These are phyloP conservation scores for Blennius ocellaris DNA, from an alignment of 2,113 vertebrate species.

Conservation along the genomic window DNA sequence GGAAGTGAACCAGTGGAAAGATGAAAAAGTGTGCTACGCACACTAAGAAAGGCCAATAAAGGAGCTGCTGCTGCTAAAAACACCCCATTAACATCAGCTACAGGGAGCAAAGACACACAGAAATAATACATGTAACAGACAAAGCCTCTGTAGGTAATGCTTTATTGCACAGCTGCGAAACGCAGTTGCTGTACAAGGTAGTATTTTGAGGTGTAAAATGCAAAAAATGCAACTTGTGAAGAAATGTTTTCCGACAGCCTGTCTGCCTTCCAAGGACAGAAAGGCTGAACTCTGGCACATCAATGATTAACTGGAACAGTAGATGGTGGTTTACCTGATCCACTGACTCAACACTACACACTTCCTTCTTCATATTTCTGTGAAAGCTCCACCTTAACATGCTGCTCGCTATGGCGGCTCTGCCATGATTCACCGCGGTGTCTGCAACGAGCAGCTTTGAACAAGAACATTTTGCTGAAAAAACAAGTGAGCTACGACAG, in stretches of 20 bases:
- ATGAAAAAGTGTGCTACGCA: conserved; percentile 27
- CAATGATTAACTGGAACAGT: conserved; percentile 72
- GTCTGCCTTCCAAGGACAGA: conserved; percentile 25
- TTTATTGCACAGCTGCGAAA: conserved; percentile 51
- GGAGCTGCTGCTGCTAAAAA: conserved; percentile 60
- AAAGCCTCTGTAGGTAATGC: conserved; percentile 20
- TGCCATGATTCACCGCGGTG: conserved; percentile 35
- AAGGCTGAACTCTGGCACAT: conserved; percentile 24
- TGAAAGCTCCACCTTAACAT: conserved; percentile 44
- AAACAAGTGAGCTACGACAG: conserved; percentile 40
- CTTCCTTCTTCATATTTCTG: conserved; percentile 63
- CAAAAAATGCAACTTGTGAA: conserved; percentile 16
- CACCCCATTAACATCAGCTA: conserved; percentile 53
- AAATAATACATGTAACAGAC: conserved; percentile 34
- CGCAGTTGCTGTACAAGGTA: conserved; percentile 22
- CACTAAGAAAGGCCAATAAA: conserved; percentile 52
- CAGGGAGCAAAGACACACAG: conserved; percentile 38
- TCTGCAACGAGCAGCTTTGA: conserved; percentile 49
- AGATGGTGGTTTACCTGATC: conserved; percentile 51
- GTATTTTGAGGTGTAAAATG: conserved; percentile 16
- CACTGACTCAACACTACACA: conserved; percentile 58
- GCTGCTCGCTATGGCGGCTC: conserved; percentile 16
- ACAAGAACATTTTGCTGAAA: conserved; percentile 33
- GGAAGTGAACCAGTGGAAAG: conserved; percentile 49
- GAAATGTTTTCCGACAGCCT: conserved; percentile 29